Conservation (phyloP, 2,888 invertebrate genomes). For the Melanophora roralis region DNA sequence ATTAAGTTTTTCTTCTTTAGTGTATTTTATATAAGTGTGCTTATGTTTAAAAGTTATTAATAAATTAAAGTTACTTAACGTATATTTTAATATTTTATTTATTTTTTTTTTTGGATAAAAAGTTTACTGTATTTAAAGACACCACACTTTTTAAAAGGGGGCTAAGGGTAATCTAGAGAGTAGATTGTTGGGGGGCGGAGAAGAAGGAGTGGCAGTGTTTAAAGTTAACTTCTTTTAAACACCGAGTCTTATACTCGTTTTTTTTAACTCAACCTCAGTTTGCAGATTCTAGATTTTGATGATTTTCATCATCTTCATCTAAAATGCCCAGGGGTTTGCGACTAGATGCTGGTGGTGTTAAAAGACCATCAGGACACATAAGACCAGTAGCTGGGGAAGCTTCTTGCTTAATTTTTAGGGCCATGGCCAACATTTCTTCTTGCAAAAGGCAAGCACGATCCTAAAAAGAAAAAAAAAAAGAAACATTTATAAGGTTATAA, state of each 20-base stretch:
- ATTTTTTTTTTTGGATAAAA: neutral
- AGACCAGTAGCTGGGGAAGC: slow-evolving; percentile 75
- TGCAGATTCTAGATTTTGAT: slow-evolving; percentile 35
- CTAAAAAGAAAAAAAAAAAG: slow-evolving; percentile 64
- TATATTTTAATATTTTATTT: too few species aligned
- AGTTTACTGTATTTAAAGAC: neutral
- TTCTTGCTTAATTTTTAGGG: slow-evolving; percentile 71
- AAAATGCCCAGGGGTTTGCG: slow-evolving; percentile 72
- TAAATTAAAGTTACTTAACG: slow-evolving; percentile 60
- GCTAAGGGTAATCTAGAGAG: neutral
- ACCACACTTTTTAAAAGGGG: slow-evolving; percentile 29
- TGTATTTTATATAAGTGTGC: neutral
- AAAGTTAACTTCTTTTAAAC: slow-evolving; percentile 20
- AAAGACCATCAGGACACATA: slow-evolving; percentile 73
- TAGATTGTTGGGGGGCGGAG: neutral
- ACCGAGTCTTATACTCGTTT: slow-evolving; percentile 22
- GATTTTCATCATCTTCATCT: slow-evolving; percentile 60
- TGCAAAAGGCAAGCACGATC: slow-evolving; percentile 72
- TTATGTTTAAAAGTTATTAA: slow-evolving; percentile 44
- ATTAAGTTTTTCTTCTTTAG: neutral
- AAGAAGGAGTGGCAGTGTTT: neutral
- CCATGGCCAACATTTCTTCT: slow-evolving; percentile 68
- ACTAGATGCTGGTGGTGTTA: slow-evolving; percentile 77
- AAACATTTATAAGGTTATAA: neutral
- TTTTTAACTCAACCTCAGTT: slow-evolving; percentile 28